Conservation (phyloP, 2,113 vertebrate genomes). For the Callocephalon fimbriatum region DNA sequence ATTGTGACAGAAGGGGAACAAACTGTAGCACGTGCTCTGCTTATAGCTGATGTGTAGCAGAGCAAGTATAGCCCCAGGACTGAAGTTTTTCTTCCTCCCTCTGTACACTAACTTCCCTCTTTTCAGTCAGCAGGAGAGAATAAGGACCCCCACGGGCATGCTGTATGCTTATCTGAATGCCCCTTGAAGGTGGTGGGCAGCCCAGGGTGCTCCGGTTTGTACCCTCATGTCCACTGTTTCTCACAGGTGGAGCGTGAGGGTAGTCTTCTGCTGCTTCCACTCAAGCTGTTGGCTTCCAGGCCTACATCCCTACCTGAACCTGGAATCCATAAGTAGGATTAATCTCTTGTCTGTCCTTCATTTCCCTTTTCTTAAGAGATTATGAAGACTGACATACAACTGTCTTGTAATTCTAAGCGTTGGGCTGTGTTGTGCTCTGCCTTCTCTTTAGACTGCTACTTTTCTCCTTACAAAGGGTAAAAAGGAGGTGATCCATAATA, state of each 20-base stretch:
- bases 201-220: neutral
- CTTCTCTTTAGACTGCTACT: neutral
- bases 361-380: neutral
- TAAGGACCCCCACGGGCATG: neutral
- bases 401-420: neutral
- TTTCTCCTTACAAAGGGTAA: neutral
- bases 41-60: neutral
- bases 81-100: neutral
- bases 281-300: neutral
- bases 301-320: neutral
- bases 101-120: neutral
- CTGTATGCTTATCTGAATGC: fast-evolving
- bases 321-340: neutral
- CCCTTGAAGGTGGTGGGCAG: neutral
- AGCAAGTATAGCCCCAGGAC: neutral
- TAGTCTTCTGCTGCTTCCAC: neutral
- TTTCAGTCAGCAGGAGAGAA: neutral
- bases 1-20: neutral
- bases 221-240: fast-evolving
- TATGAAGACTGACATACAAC: neutral
- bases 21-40: fast-evolving
- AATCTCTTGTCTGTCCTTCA: neutral
- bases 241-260: fast-evolving
- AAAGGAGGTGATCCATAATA: neutral
- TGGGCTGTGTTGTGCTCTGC: neutral